phyloP scores from a whole-genome alignment of 2,113 vertebrate genomes.

The Sprattus sprattus region DNA sequence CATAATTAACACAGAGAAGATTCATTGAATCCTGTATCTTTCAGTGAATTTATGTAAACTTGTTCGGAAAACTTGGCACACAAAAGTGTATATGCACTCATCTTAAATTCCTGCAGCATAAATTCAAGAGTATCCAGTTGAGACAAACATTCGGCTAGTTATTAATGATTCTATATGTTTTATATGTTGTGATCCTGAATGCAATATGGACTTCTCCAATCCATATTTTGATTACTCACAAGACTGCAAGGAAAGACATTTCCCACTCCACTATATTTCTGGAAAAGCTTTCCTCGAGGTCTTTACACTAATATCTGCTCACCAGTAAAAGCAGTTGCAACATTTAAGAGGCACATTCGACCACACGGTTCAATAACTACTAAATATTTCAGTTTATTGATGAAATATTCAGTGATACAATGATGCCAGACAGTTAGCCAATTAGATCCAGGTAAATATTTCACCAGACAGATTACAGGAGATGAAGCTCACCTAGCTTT shows the following conservation, averaged over 20 bases:
- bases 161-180: not conserved
- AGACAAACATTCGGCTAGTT: not conserved
- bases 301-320: not conserved
- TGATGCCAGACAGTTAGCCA: not conserved
- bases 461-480: not conserved
- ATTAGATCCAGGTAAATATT: conserved; percentile 19
- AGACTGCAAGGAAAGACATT: not conserved
- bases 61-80: not conserved
- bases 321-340: not conserved
- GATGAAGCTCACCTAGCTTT: not conserved
- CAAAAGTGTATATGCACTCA: not conserved
- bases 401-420: not conserved
- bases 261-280: not conserved
- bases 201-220: not conserved
- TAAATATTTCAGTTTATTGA: not conserved
- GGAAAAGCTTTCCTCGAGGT: not conserved
- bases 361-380: not conserved
- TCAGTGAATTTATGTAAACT: not conserved
- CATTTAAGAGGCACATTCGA: not conserved
- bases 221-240: not conserved
- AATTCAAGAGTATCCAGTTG: not conserved
- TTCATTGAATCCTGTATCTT: no score
- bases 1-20: not conserved
- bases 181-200: not conserved
- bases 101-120: not conserved